Conservation (phyloP, 2,797 vertebrate genomes). For the Rhinichthys osculus region DNA sequence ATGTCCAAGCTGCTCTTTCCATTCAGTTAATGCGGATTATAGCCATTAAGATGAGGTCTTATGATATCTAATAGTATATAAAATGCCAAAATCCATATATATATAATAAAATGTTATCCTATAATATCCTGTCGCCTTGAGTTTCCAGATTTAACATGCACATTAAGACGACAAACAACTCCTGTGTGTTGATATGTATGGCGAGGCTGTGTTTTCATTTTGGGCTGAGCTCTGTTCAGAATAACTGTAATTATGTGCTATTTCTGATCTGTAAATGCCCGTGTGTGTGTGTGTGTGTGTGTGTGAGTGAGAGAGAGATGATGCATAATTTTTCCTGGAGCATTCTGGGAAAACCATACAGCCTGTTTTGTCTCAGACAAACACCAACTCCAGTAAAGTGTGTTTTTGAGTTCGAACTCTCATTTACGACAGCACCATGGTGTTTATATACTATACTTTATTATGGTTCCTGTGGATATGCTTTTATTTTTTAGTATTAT, state of each 20-base stretch:
- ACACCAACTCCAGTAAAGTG: neutral
- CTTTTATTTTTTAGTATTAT: neutral
- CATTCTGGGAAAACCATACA: slow-evolving; percentile 17
- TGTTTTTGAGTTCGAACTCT: neutral
- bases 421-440: neutral
- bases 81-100: neutral
- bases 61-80: neutral
- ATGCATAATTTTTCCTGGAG: neutral
- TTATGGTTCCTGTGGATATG: neutral
- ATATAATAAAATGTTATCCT: neutral
- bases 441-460: neutral
- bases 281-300: neutral
- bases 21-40: neutral
- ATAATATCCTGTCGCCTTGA: neutral
- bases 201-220: slow-evolving; percentile 33
- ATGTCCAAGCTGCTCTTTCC: neutral
- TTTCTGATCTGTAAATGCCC: slow-evolving; percentile 45
- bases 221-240: slow-evolving; percentile 35
- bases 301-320: neutral
- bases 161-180: neutral
- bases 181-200: neutral
- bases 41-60: neutral
- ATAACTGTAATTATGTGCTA: slow-evolving; percentile 54
- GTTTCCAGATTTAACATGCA: neutral
- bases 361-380: neutral